These are phyloP conservation scores for Zoroaster sp. DNA, from an alignment of 53 echinoderm and acorn worm genomes.

Conservation along the genomic window DNA sequence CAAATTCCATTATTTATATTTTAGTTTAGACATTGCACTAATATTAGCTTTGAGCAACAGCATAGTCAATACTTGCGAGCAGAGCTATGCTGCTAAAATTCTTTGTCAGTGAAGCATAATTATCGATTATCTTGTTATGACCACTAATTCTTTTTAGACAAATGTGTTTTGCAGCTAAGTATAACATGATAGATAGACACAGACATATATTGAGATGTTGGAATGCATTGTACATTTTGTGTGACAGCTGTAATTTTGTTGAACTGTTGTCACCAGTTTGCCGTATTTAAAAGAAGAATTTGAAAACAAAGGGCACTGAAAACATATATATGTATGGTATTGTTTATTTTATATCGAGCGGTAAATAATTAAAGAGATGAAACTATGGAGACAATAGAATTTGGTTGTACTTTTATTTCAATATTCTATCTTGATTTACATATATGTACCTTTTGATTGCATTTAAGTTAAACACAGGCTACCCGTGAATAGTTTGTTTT, in stretches of 20 bases:
- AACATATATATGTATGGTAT: slow-evolving; percentile 38
- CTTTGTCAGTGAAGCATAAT: too few species aligned
- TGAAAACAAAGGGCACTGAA: slow-evolving; percentile 15
- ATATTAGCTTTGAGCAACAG: too few species aligned
- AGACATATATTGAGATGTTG: not conserved
- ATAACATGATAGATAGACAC: not conserved
- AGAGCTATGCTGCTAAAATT: too few species aligned
- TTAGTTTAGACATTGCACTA: too few species aligned
- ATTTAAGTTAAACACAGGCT: too few species aligned
- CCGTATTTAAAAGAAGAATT: not conserved
- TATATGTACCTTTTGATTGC: too few species aligned
- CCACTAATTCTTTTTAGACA: too few species aligned
- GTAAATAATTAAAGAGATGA: slow-evolving; percentile 41
- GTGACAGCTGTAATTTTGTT: not conserved
- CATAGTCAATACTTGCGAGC: too few species aligned
- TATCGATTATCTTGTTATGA: too few species aligned
- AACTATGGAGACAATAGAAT: slow-evolving; percentile 18
- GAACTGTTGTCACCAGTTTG: not conserved
- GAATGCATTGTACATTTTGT: not conserved
- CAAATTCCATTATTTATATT: too few species aligned
- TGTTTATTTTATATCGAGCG: slow-evolving; percentile 52
- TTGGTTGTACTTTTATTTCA: not conserved
- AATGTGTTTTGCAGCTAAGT: not conserved
- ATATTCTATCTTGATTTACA: not conserved
- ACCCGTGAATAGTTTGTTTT: too few species aligned